Base-by-base conservation (phyloP, 2,797 vertebrate species). In the Cirrhinus mrigala region DNA sequence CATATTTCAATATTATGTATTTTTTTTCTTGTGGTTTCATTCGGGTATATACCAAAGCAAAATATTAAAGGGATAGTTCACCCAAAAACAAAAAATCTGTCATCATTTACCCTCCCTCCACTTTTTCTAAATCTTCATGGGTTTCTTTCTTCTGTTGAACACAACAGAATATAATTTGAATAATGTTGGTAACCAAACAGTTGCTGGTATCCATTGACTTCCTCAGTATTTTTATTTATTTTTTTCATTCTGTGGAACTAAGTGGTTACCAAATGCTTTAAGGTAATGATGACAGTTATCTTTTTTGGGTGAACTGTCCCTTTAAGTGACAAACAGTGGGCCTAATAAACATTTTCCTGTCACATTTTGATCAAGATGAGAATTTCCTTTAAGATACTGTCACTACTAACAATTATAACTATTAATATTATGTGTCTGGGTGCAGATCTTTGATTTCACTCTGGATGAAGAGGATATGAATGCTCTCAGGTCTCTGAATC, bases 401-500 rank as follows among this genome's bases (percentile, higher is more conserved):
- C n/a, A n/a, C n/a, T n/a, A n/a, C n/a, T n/a, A n/a, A n/a, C n/a
- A n/a, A n/a, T n/a, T n/a, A n/a, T n/a, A n/a, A 27, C 24, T 27
- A 64, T 29, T 24, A 3, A 2, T 15, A 16, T 18, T 18, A 8
- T 69, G 7, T 80, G 50, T 69, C 18, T 85, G 40, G n/a, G 16
- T 64, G 33, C 79, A 90, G 89, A 87, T 89, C 50, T 90, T 89
- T 92, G 92, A 94, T 87, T 96, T 96, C 83, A 80, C 71, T 56
- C 90, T 96, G 88, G 89, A 89, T 40, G 89, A 94, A 4, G 94
- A 95, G 1, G 94, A 96, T 87, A 91, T 95, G 93, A 77, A 1
- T 1, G 79, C 90, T 0, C 92, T 96, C 48, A 89, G 76, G 58
- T 92, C 91, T 22, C 92, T 96, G 62, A 83, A 96, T 88, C 92